Base-by-base conservation (phyloP, 92 coral and sea anemone genomes). In the Zoanthus solanderi region DNA sequence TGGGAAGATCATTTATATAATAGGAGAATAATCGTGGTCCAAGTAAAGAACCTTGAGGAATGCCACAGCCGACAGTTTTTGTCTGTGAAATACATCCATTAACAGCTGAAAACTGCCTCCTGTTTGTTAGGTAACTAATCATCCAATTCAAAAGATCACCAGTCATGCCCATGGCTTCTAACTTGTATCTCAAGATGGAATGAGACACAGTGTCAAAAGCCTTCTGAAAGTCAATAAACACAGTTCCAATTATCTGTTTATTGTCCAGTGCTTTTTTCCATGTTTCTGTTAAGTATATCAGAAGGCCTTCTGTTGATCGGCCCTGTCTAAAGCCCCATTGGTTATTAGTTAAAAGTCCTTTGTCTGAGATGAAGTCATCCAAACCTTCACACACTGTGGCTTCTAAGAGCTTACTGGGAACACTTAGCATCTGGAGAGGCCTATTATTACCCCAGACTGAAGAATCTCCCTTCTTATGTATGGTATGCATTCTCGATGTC, bases 201-300 rank as follows among this genome's bases (percentile, higher is more conserved):
- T 87, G 89, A 47, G 84, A 77, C 16, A 77, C 78, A 46, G 69
- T 66, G 57, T 83, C 58, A 53, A 65, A 67, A 32, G 89, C 77
- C 58, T 86, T 86, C 76, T 75, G 74, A 69, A 87, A 78, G 67
- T 87, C 89, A 6, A 78, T 78, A 29, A 29, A 78, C 37, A 78
- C 90, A 16, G 69, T 78, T n/a, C 85, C 85, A n/a, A 75, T 45
- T 57, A 48, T 47, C 44, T 87, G 45, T 58, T 78, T 72, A 52
- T 53, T 88, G 68, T 92, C 84, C 72, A 84, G 83, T 45, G 90
- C 91, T n/a, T n/a, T 65, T 52, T 83, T 90, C 93, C 93, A 90
- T 9, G 65, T 83, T 67, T 87, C 88, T 52, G 88, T 87, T 18
- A 87, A 44, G 10, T 87, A 68, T 67, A 68, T 29, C 78, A 66